Conservation (phyloP, 2,888 invertebrate species). For the Spilarctia lutea region DNA sequence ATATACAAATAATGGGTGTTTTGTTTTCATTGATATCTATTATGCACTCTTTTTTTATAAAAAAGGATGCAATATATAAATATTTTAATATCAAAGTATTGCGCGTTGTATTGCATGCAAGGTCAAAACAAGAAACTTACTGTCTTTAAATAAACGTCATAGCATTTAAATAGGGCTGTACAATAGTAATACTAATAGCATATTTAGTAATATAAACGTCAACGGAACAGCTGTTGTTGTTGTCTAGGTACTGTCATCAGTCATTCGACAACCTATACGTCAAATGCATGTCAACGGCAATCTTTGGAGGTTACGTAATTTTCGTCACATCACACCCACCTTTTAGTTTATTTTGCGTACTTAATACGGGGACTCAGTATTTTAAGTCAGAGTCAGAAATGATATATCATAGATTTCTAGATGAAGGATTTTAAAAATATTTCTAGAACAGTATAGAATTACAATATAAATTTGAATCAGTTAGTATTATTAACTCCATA, state of each 20-base stretch:
- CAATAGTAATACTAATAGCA: conserved; percentile 1
- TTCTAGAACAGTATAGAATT: background rate
- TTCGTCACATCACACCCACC: background rate
- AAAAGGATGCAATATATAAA: background rate
- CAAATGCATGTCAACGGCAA: background rate
- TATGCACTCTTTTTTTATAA: background rate
- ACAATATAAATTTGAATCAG: background rate
- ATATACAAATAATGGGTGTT: background rate
- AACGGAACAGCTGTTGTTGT: background rate
- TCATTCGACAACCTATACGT: background rate
- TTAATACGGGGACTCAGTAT: too few species aligned
- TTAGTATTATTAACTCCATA: background rate
- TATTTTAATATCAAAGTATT: background rate
- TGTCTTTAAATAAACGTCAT: conserved; percentile 1
- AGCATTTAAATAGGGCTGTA: background rate
- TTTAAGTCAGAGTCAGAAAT: too few species aligned
- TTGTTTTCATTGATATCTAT: background rate
- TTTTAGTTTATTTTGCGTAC: background rate
- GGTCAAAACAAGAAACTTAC: conserved; percentile 1
- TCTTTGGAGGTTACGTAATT: background rate
- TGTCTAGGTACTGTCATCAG: background rate
- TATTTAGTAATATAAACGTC: background rate
- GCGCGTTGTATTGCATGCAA: conserved; percentile 1
- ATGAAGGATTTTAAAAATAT: too few species aligned
- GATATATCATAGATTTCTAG: too few species aligned